A percentile compares a stretch with the other conserved stretches of the same genome.
phyloP scores from a whole-genome alignment of 2,888 invertebrate species.

The Ophion ventricosus region DNA sequence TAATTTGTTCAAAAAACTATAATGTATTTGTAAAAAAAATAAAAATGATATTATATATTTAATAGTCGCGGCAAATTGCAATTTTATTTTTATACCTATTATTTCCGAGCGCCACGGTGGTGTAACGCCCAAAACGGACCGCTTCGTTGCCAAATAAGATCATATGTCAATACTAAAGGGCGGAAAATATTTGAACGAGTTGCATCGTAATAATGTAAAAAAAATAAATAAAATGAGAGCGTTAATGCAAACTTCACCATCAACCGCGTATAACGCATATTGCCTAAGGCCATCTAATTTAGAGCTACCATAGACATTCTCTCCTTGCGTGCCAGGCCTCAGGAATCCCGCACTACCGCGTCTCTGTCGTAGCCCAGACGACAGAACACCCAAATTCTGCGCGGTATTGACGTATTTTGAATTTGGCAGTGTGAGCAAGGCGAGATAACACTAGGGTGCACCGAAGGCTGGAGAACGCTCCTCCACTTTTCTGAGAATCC shows the following conservation, averaged over 20 bases:
- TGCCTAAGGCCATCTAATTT: not conserved
- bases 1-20: too few relatives aligned
- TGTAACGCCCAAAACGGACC: too few relatives aligned
- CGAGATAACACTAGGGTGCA: conserved; percentile 60
- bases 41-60: too few relatives aligned
- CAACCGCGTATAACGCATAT: not conserved
- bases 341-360: conserved; percentile 49
- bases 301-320: not conserved
- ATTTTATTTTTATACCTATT: too few relatives aligned
- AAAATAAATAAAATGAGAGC: not conserved
- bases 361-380: conserved; percentile 37
- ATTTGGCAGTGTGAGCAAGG: conserved; percentile 66
- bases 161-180: not conserved
- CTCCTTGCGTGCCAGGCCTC: conserved; percentile 33
- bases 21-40: too few relatives aligned
- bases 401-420: conserved; percentile 78
- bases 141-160: too few relatives aligned
- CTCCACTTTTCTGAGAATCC: conserved; percentile 67
- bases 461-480: conserved; percentile 69
- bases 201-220: not conserved
- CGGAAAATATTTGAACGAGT: not conserved
- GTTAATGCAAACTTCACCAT: not conserved
- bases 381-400: conserved; percentile 68
- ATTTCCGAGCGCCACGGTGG: too few relatives aligned
- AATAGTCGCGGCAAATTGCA: too few relatives aligned